These are phyloP conservation scores for Chaetogeoica ovagalla DNA, from an alignment of 2,888 invertebrate species.

Conservation along the genomic window DNA sequence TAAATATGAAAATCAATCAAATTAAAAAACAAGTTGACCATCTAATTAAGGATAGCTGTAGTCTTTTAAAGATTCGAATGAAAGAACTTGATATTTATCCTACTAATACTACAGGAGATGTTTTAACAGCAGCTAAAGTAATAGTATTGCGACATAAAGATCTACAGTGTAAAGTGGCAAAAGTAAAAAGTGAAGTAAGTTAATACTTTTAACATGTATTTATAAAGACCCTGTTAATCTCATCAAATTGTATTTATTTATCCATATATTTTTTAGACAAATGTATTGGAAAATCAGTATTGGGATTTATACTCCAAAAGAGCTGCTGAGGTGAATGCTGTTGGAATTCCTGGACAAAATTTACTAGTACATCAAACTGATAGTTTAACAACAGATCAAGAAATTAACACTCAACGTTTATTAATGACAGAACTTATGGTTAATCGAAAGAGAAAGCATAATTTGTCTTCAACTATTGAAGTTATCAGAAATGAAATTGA, in stretches of 20 bases:
- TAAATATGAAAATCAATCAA: conserved; percentile 83
- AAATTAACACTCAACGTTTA: conserved; percentile 21
- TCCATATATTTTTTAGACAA: conserved; percentile 25
- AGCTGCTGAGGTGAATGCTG: conserved; percentile 38
- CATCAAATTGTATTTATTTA: neutral
- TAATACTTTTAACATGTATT: conserved; percentile 55
- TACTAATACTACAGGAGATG: conserved; percentile 75
- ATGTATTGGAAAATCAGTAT: conserved; percentile 37
- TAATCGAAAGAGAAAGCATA: conserved; percentile 40
- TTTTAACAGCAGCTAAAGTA: conserved; percentile 84
- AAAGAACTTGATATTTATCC: conserved; percentile 89
- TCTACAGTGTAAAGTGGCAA: conserved; percentile 83
- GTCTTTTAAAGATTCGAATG: conserved; percentile 84
- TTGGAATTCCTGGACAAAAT: conserved; percentile 27
- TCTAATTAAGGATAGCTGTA: conserved; percentile 88
- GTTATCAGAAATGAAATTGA: conserved; percentile 38
- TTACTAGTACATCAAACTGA: conserved; percentile 20
- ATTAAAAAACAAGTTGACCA: conserved; percentile 91
- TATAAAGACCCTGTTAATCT: neutral
- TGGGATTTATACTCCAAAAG: conserved; percentile 37
- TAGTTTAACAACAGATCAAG: conserved; percentile 23
- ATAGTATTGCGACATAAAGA: conserved; percentile 92
- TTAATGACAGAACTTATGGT: conserved; percentile 42
- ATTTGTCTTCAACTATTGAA: conserved; percentile 33
- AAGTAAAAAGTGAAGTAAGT: conserved; percentile 80